phyloP scores from a whole-genome alignment of 2,888 invertebrate genomes.

The Limnephilus marmoratus region DNA sequence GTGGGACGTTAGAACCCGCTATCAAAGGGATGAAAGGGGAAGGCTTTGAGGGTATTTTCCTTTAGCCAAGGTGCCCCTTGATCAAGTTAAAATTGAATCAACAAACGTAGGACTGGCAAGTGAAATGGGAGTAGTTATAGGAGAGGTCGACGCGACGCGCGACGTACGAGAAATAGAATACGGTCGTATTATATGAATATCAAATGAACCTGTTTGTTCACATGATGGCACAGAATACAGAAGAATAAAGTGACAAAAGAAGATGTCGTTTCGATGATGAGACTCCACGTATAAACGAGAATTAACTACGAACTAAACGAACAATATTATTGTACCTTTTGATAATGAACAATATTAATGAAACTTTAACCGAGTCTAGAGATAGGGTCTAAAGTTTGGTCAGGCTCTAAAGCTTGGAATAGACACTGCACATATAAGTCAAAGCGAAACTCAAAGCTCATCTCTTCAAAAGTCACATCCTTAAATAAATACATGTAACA shows the following conservation, averaged over 20 bases:
- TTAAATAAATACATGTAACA: too few relatives aligned
- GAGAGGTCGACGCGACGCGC: background rate
- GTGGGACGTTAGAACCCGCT: background rate
- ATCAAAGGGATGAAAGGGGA: background rate
- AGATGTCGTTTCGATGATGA: too few relatives aligned
- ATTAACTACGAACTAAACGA: too few relatives aligned
- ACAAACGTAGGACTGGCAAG: background rate
- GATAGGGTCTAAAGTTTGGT: too few relatives aligned
- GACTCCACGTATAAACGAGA: too few relatives aligned
- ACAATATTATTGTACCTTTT: too few relatives aligned
- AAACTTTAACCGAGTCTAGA: too few relatives aligned
- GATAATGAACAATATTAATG: too few relatives aligned
- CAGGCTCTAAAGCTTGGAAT: too few relatives aligned
- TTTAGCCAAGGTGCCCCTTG: background rate
- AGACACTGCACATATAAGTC: too few relatives aligned
- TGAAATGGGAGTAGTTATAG: background rate
- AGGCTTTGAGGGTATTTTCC: background rate
- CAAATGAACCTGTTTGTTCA: constrained; percentile 25
- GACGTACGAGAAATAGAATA: constrained; percentile 41
- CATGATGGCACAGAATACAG: background rate
- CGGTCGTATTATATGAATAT: constrained; percentile 37
- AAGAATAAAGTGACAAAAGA: background rate
- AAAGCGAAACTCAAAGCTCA: too few relatives aligned
- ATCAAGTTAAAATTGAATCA: constrained; percentile 47
- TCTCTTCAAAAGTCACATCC: too few relatives aligned